These are phyloP conservation scores for Camptogramma bilineatum DNA, from an alignment of 2,888 invertebrate species.

Conservation along the genomic window DNA sequence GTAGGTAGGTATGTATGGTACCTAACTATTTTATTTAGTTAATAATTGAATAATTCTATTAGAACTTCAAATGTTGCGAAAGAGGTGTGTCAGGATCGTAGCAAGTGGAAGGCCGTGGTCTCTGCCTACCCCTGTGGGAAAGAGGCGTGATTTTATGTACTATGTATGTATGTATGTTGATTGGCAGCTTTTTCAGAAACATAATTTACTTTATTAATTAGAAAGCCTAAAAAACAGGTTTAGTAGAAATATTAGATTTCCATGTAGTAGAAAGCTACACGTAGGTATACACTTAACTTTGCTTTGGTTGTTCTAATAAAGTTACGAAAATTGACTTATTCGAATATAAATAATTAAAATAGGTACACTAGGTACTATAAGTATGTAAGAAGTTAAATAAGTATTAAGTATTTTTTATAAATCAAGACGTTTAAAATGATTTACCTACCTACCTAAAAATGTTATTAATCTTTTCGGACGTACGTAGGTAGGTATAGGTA, in stretches of 20 bases:
- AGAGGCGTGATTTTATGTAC: no score
- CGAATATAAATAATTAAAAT: background rate
- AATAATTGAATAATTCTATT: background rate
- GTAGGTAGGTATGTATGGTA: no score
- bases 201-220: no score
- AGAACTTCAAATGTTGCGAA: background rate
- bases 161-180: no score
- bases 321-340: background rate
- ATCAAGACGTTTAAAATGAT: background rate
- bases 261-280: background rate
- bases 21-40: background rate
- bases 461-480: background rate
- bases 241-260: no score
- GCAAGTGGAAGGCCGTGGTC: no score
- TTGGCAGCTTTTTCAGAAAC: background rate
- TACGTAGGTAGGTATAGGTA: no score
- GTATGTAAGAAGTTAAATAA: background rate
- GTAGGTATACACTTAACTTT: background rate
- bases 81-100: no score
- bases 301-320: background rate
- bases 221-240: background rate
- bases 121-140: no score
- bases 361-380: background rate
- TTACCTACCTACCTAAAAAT: background rate
- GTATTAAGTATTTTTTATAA: background rate